Evolutionary conservation across 2,888 invertebrate species (phyloP).

Genomic region (Sminthurides aquaticus): DNA sequence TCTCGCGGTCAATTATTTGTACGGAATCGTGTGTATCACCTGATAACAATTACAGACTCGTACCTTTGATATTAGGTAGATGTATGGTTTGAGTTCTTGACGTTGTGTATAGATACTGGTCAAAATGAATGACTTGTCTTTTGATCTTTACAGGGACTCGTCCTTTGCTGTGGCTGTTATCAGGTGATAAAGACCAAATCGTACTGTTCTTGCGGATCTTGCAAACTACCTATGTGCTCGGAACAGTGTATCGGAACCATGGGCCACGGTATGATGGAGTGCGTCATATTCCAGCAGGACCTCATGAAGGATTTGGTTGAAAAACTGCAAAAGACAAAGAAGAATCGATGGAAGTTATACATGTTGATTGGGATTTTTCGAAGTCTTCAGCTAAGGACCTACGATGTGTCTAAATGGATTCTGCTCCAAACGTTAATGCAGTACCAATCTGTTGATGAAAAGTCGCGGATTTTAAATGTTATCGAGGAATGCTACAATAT

Average conservation of each 20-base stretch:
- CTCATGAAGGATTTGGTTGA: neutral
- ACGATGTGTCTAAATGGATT: slow-evolving; percentile 1
- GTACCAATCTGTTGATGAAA: slow-evolving; percentile 1
- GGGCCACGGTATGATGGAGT: neutral
- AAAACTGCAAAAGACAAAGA: neutral
- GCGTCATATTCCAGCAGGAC: slow-evolving; percentile 1
- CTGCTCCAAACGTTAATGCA: slow-evolving; percentile 9
- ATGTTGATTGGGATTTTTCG: slow-evolving; percentile 8
- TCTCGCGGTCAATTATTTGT: no score
- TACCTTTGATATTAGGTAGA: no score
- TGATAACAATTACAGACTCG: no score
- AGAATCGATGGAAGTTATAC: slow-evolving; percentile 4
- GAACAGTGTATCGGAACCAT: neutral
- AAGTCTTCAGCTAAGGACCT: slow-evolving; percentile 1
- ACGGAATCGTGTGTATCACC: no score
- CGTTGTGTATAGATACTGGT: no score
- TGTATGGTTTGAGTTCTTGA: neutral
- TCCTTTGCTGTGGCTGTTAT: slow-evolving; percentile 8
- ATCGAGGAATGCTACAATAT: neutral
- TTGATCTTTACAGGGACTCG: neutral
- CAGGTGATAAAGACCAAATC: neutral
- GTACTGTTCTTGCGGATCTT: neutral
- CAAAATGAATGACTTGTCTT: neutral
- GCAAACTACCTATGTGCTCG: slow-evolving; percentile 11
- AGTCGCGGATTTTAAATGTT: neutral